phyloP scores from a whole-genome alignment of 2,113 vertebrate species.

The Megaceryle maxima region DNA sequence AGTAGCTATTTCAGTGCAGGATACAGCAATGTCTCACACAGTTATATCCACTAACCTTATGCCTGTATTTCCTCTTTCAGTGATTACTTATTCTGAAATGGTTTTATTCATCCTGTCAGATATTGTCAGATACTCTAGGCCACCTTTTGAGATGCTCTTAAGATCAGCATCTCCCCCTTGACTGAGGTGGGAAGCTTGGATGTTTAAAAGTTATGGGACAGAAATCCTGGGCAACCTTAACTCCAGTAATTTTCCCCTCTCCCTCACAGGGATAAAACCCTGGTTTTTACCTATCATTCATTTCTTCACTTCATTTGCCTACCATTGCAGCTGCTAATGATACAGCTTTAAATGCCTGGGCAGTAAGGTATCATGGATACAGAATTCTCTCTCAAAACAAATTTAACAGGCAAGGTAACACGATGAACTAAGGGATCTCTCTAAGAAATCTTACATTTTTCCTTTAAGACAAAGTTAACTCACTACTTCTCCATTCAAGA shows the following conservation, averaged over 20 bases:
- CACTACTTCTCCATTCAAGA: constrained; percentile 18
- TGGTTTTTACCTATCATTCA: no score
- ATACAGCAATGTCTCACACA: not conserved
- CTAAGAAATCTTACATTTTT: constrained; percentile 16
- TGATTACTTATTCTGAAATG: not conserved
- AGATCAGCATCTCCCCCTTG: not conserved
- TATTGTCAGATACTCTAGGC: not conserved
- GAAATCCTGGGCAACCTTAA: not conserved
- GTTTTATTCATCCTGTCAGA: not conserved
- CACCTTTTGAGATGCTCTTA: not conserved
- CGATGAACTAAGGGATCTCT: not conserved
- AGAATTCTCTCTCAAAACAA: not conserved
- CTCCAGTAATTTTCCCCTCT: not conserved
- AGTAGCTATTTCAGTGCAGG: not conserved
- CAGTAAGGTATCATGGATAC: not conserved
- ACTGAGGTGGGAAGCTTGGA: not conserved
- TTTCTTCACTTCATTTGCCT: not conserved
- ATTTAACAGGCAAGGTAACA: constrained; percentile 4
- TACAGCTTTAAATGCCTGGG: not conserved
- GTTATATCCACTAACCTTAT: not conserved
- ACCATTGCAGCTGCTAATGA: not conserved
- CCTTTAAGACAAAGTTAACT: not conserved
- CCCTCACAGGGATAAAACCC: not conserved
- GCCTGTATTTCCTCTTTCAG: not conserved
- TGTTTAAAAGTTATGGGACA: not conserved